phyloP scores from a whole-genome alignment of 2,113 vertebrate genomes.

The Colossoma macropomum region DNA sequence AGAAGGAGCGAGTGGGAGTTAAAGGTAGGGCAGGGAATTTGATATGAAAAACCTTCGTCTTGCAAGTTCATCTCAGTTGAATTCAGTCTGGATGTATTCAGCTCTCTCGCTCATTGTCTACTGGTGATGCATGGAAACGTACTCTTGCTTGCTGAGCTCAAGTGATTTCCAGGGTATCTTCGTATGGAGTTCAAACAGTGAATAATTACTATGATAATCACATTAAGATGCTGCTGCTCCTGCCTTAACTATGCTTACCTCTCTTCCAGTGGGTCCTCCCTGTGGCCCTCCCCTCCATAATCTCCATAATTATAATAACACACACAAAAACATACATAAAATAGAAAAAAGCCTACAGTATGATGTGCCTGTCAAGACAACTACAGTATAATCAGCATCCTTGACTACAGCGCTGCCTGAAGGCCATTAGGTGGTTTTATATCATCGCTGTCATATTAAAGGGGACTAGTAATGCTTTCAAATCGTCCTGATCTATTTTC shows the following conservation, averaged over 20 bases:
- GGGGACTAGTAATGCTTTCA: no score
- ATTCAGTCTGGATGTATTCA: constrained; percentile 58
- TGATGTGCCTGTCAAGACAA: not conserved
- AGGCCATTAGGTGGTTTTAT: not conserved
- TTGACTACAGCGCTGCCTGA: constrained; percentile 1
- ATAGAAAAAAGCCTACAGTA: constrained; percentile 19
- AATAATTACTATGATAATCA: constrained; percentile 82
- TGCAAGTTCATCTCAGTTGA: constrained; percentile 68
- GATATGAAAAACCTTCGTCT: constrained; percentile 60
- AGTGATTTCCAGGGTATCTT: constrained; percentile 67
- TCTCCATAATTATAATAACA: constrained; percentile 76
- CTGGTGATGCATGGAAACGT: constrained; percentile 69
- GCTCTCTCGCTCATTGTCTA: constrained; percentile 55
- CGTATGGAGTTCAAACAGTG: constrained; percentile 72
- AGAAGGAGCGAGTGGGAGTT: constrained; percentile 66
- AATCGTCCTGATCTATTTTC: no score
- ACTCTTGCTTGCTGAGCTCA: constrained; percentile 66
- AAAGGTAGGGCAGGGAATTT: constrained; percentile 64
- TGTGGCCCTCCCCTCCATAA: constrained; percentile 67
- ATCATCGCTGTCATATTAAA: no score
- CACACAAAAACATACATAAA: constrained; percentile 42
- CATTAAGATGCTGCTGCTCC: constrained; percentile 62
- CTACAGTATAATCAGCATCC: constrained; percentile 1
- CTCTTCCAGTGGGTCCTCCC: constrained; percentile 76
- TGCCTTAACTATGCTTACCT: constrained; percentile 74